Evolutionary conservation across 2,888 invertebrate genomes (phyloP), one percentile per base, ranked within the genome.

Genomic region (Macrosoma leucophasiata): DNA sequence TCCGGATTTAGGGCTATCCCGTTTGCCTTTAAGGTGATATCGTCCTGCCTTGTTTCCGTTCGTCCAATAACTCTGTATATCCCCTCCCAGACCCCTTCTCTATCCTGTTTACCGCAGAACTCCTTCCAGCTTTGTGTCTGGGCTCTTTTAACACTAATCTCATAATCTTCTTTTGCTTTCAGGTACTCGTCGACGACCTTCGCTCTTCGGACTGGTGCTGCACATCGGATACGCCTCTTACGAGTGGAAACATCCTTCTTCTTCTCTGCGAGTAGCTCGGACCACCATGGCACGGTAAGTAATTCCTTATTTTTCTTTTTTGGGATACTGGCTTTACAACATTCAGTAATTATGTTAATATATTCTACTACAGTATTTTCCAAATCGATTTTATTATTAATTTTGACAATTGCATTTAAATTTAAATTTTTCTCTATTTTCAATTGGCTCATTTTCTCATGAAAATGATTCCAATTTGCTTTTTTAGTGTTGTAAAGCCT

Each of bases 81-180:
- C 31, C 24, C 36, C 19, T 33, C 26, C 39, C 36, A 39, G 7
- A 37, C 10, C 1, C 26, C 17, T n/a, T 33, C 42, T 9, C 11
- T 30, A 4, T 36, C 28, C 9, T 34, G 30, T 29, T 38, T 34
- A 0, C 8, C 14, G 11, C 39, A 40, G 4, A 40, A 38, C 1
- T 13, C 15, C 15, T 39, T 44, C 39, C 41, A 44, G 14, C 41
- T 41, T 5, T 29, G n/a, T 4, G n/a, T 18, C 23, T 37, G 21
- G 1, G 36, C 31, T 3, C 13, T 27, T 10, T 14, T 15, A 4
- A 12, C 19, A 5, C 18, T 3, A 4, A 6, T 9, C 12, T 31
- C 23, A 23, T 31, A 31, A 3, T 15, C 9, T 3, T 14, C 11
- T 18, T 28, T 21, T 11, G 1, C 4, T 19, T 18, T 4, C 19